Evolutionary conservation across 2,113 vertebrate species (phyloP).

Genomic region (Calypte anna): DNA sequence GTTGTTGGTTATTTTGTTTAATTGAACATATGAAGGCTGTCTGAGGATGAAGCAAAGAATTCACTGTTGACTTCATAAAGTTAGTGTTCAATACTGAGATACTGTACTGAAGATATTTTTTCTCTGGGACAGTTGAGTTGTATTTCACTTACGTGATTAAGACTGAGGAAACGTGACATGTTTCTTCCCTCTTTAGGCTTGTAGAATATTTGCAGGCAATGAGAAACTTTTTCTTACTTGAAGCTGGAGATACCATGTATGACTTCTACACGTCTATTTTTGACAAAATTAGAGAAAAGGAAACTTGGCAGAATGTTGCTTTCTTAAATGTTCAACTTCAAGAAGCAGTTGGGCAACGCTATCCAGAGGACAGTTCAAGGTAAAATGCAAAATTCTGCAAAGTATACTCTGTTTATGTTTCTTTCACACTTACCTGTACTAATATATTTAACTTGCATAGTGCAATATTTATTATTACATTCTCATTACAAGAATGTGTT

Average conservation of each 20-base stretch:
- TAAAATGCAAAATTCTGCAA: conserved; percentile 58
- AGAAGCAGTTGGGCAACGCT: conserved; percentile 93
- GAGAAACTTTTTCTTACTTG: conserved; percentile 97
- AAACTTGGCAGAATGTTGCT: conserved; percentile 93
- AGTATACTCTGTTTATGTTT: not conserved
- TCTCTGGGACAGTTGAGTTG: not conserved
- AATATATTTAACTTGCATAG: not conserved
- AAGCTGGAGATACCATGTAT: conserved; percentile 99
- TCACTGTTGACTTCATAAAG: not conserved
- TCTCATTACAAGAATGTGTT: not conserved
- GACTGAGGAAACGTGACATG: not conserved
- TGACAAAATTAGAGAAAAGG: conserved; percentile 95
- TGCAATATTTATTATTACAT: not conserved
- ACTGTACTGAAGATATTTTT: not conserved
- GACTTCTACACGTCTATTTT: conserved; percentile 98
- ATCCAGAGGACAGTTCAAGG: conserved; percentile 92
- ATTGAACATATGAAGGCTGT: not conserved
- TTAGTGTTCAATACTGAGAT: not conserved
- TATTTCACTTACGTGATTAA: not conserved
- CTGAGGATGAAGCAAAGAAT: not conserved
- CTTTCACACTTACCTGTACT: not conserved
- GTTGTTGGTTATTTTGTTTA: no score
- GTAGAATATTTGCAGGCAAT: conserved; percentile 96
- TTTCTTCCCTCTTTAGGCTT: conserved; percentile 76
- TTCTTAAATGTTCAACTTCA: conserved; percentile 94